Percentiles rank a stretch among this genome's conserved stretches.
phyloP scores from a whole-genome alignment of 2,113 vertebrate species.

The Oreotragus oreotragus region DNA sequence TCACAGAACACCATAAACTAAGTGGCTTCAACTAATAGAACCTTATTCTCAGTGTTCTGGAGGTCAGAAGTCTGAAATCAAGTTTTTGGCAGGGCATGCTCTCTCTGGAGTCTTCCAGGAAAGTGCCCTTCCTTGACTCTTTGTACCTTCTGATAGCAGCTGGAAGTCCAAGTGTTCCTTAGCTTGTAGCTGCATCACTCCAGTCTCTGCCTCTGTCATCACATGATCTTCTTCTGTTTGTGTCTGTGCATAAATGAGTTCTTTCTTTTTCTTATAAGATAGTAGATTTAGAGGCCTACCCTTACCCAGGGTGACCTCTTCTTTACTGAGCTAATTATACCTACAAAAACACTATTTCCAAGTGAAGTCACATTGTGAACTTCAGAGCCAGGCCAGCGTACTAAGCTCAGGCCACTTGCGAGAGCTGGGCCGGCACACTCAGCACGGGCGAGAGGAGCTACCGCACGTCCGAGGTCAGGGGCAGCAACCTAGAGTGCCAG shows the following conservation, averaged over 20 bases:
- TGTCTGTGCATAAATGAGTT: not conserved
- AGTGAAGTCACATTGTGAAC: not conserved
- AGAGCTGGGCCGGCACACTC: no score
- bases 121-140: not conserved
- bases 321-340: not conserved
- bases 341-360: not conserved
- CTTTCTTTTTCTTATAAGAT: not conserved
- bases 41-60: not conserved
- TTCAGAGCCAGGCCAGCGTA: no score
- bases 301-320: not conserved
- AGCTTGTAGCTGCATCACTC: no score
- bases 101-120: not conserved
- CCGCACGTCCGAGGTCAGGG: no score
- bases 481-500: no score
- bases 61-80: not conserved
- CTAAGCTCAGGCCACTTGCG: no score
- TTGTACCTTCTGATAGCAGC: not conserved
- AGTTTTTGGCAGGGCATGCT: not conserved
- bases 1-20: not conserved
- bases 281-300: not conserved
- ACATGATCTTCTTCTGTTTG: not conserved
- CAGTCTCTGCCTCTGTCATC: not conserved
- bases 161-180: not conserved
- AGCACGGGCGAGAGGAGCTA: no score
- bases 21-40: not conserved